A percentile compares a stretch with the other conserved stretches of the same genome.
Evolutionary conservation across 2,113 vertebrate genomes (phyloP).

Genomic region (Peromyscus maniculatus): DNA sequence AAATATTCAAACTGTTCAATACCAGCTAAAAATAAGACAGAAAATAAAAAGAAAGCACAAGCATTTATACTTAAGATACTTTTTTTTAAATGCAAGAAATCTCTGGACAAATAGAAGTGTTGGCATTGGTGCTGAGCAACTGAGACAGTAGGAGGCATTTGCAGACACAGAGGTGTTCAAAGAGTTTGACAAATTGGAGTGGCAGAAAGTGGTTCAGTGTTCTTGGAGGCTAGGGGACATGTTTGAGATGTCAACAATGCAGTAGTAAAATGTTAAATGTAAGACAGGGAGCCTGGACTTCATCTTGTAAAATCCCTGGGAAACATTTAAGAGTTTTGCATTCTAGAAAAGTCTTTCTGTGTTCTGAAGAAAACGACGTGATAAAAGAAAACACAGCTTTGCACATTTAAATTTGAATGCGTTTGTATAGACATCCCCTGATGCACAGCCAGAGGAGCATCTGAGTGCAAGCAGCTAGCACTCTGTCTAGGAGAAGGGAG

Average conservation of each 20-base stretch:
- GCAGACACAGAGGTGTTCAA: conserved; percentile 1
- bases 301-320: not conserved
- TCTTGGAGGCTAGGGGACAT: not conserved
- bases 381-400: not conserved
- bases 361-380: not conserved
- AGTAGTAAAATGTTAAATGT: not conserved
- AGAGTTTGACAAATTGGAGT: not conserved
- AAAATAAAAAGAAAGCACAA: not conserved
- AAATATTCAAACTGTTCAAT: not conserved
- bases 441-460: not conserved
- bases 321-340: conserved; percentile 20
- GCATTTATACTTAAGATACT: not conserved
- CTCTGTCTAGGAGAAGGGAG: not conserved
- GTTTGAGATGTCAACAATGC: not conserved
- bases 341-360: not conserved
- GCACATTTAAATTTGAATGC: not conserved
- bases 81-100: not conserved
- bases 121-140: not conserved
- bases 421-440: not conserved
- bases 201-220: not conserved
- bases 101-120: not conserved
- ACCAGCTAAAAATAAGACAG: not conserved
- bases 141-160: conserved; percentile 24
- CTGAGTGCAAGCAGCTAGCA: not conserved
- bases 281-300: not conserved